Evolutionary conservation across 1,140 invertebrate genomes (phyloP).

Genomic region (Leptinotarsa undecemlineata): DNA sequence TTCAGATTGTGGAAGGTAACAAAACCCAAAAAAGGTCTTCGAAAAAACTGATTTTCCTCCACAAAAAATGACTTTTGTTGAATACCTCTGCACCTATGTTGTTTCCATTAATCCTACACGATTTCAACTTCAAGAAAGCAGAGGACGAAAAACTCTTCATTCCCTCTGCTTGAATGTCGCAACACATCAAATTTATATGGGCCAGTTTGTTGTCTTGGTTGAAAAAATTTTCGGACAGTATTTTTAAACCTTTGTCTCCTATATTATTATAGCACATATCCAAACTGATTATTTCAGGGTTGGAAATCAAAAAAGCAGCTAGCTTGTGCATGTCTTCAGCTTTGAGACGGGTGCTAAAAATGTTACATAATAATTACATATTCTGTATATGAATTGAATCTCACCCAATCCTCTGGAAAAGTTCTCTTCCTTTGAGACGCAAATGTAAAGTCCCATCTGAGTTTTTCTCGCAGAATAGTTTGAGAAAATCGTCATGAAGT

Average conservation of each 20-base stretch:
- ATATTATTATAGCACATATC: constrained; percentile 63
- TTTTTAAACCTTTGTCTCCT: constrained; percentile 58
- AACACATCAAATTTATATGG: constrained; percentile 61
- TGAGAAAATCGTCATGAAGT: constrained; percentile 45
- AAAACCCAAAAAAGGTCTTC: too few species aligned
- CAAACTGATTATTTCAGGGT: constrained; percentile 56
- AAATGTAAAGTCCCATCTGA: constrained; percentile 53
- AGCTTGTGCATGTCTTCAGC: constrained; percentile 58
- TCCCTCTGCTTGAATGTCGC: constrained; percentile 56
- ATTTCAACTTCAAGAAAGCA: constrained; percentile 54
- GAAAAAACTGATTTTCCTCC: too few species aligned
- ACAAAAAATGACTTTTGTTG: too few species aligned
- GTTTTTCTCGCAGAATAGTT: constrained; percentile 53
- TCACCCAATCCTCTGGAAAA: constrained; percentile 48
- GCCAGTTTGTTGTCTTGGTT: constrained; percentile 52
- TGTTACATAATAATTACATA: too few species aligned
- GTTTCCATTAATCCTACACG: constrained; percentile 58
- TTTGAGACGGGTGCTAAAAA: constrained; percentile 52
- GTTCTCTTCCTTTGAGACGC: constrained; percentile 50
- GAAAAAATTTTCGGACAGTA: constrained; percentile 50
- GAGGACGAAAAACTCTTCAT: constrained; percentile 36
- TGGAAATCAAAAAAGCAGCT: constrained; percentile 55
- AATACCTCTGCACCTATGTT: constrained; percentile 54
- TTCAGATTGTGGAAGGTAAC: too few species aligned
- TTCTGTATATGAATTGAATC: constrained; percentile 3